phyloP scores from a whole-genome alignment of 2,113 vertebrate genomes.

The Brachionichthys hirsutus region DNA sequence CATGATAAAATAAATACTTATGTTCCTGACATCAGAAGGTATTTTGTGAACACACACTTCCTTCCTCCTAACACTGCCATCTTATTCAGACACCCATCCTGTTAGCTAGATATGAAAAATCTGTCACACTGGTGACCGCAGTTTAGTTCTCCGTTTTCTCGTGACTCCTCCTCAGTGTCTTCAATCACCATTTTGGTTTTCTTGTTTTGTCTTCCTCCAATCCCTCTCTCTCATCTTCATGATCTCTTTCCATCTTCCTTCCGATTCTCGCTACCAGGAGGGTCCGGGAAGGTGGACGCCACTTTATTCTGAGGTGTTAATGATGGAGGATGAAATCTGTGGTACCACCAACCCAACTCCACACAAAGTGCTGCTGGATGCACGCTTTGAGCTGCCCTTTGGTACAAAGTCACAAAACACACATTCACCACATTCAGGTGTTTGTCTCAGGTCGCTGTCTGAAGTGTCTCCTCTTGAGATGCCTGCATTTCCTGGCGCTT shows the following conservation, averaged over 20 bases:
- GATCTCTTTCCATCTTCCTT: neutral
- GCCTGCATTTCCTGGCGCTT: neutral
- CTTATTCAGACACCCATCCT: constrained; percentile 5
- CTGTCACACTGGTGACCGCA: constrained; percentile 2
- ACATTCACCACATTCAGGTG: neutral
- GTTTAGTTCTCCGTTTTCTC: neutral
- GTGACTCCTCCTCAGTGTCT: neutral
- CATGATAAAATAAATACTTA: too few species aligned
- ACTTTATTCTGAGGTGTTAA: constrained; percentile 90
- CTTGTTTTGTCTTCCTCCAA: neutral
- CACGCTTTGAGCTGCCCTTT: constrained; percentile 93
- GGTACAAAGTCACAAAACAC: constrained; percentile 69
- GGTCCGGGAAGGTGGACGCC: constrained; percentile 91
- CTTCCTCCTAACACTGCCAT: neutral
- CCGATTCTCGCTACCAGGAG: constrained; percentile 76
- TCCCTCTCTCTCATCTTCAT: neutral
- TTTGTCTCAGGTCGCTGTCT: constrained; percentile 6
- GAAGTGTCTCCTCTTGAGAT: neutral
- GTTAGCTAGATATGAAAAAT: neutral
- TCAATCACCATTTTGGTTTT: neutral
- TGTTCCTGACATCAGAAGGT: too few species aligned
- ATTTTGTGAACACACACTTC: neutral
- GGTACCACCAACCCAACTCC: constrained; percentile 92
- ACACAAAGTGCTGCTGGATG: constrained; percentile 93
- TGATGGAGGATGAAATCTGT: constrained; percentile 93